A percentile compares a stretch with the other conserved stretches of the same genome.
Conservation (phyloP, 2,888 invertebrate genomes). For the Penaeus monodon region DNA sequence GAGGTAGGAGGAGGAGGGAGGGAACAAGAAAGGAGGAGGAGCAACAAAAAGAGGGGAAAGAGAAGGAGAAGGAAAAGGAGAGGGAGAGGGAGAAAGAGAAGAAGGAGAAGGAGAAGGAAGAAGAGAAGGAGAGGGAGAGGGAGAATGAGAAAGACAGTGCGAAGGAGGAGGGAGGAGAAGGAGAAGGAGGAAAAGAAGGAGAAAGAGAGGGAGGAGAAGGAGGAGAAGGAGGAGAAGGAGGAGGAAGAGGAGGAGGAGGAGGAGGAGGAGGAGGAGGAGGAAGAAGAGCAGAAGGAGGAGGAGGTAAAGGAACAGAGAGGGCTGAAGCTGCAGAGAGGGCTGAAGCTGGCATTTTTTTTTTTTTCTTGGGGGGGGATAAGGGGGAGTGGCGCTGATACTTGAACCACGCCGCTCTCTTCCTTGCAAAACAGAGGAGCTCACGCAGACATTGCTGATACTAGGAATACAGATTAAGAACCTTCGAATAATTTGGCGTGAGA, state of each 20-base stretch:
- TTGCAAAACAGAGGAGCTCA: no score
- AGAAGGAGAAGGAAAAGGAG: background rate
- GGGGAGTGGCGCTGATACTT: no score
- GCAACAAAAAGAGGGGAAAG: no score
- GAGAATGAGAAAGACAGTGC: background rate
- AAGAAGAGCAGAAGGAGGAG: background rate
- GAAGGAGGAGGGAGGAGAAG: background rate
- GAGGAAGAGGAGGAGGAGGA: conserved; percentile 1
- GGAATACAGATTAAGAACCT: no score
- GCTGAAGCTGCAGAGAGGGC: no score
- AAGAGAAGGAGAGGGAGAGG: no score
- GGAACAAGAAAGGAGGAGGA: background rate
- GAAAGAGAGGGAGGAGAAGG: background rate
- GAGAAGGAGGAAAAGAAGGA: background rate
- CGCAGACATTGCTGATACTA: no score
- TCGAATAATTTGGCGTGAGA: no score
- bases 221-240: no score
- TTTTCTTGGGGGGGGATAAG: no score
- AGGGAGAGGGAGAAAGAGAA: background rate
- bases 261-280: background rate
- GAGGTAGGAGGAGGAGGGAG: background rate
- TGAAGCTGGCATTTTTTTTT: no score
- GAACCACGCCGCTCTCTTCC: no score
- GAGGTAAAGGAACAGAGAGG: background rate
- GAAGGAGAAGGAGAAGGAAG: background rate